phyloP scores from a whole-genome alignment of 1,140 invertebrate species.

The Trachymyrmex septentrionalis region DNA sequence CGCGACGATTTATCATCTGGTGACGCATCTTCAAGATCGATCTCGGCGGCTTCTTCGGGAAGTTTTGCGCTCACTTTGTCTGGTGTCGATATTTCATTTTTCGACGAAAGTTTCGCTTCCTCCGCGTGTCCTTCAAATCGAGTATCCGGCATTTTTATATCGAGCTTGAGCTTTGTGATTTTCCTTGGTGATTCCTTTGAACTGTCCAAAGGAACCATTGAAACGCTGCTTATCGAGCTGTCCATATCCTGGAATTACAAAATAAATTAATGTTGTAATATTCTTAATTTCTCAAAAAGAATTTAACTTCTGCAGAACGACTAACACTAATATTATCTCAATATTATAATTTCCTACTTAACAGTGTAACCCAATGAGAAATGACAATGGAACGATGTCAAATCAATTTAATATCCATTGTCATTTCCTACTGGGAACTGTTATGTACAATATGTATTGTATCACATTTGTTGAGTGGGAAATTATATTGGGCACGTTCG shows the following conservation, averaged over 20 bases:
- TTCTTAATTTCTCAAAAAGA: neutral
- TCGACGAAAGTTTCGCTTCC: conserved; percentile 7
- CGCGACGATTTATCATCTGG: conserved; percentile 30
- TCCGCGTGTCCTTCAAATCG: neutral
- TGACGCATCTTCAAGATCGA: neutral
- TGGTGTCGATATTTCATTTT: neutral
- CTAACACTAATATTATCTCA: too few relatives aligned
- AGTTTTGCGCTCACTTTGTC: neutral
- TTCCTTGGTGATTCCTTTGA: conserved; percentile 14
- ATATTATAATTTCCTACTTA: too few relatives aligned
- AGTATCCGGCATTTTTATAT: conserved; percentile 28
- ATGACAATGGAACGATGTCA: too few relatives aligned
- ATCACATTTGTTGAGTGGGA: too few relatives aligned
- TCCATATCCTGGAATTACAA: conserved; percentile 16
- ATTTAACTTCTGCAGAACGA: too few relatives aligned
- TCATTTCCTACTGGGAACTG: too few relatives aligned
- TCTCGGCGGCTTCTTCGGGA: neutral
- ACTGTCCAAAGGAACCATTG: conserved; percentile 49
- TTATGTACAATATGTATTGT: too few relatives aligned
- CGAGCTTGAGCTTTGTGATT: neutral
- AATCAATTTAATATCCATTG: too few relatives aligned
- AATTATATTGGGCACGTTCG: too few relatives aligned
- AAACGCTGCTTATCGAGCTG: conserved; percentile 46
- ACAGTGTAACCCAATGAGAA: too few relatives aligned
- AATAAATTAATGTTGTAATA: neutral